Evolutionary conservation across 2,797 vertebrate species (phyloP).

Genomic region (Lycodopsis pacificus): DNA sequence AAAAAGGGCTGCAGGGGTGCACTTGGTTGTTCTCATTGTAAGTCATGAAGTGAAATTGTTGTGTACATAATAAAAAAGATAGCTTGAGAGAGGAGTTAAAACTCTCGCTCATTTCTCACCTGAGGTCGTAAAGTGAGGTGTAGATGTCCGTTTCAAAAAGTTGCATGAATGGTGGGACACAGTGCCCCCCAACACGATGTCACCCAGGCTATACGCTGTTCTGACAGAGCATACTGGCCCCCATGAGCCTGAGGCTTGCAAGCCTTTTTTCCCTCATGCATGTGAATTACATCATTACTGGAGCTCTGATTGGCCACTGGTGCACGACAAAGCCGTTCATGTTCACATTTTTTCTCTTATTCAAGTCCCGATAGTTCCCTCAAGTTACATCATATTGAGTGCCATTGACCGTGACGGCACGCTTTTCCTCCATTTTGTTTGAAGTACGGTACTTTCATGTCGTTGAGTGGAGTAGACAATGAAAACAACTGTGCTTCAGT

Average conservation of each 20-base stretch:
- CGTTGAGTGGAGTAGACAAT: slow-evolving; percentile 16
- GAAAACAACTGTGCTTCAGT: slow-evolving; percentile 15
- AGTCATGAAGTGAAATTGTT: background rate
- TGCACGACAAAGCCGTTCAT: slow-evolving; percentile 5
- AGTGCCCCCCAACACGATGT: background rate
- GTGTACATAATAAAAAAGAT: background rate
- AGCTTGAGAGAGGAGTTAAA: background rate
- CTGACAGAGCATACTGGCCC: background rate
- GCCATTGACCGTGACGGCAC: background rate
- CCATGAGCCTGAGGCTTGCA: background rate
- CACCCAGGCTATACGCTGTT: background rate
- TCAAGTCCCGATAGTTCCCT: background rate
- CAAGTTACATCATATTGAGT: slow-evolving; percentile 3
- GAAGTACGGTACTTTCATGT: background rate
- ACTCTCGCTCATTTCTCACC: background rate
- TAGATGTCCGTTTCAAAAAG: background rate
- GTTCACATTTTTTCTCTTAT: slow-evolving; percentile 4
- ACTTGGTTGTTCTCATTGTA: background rate
- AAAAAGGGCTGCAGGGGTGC: background rate
- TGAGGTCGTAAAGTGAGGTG: no score
- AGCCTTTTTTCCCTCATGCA: background rate
- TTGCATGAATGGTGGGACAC: background rate
- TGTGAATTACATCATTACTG: slow-evolving; percentile 1
- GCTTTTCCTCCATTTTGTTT: slow-evolving; percentile 13
- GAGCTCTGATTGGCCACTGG: background rate